phyloP scores from a whole-genome alignment of 2,113 vertebrate genomes.

The Python bivittatus region DNA sequence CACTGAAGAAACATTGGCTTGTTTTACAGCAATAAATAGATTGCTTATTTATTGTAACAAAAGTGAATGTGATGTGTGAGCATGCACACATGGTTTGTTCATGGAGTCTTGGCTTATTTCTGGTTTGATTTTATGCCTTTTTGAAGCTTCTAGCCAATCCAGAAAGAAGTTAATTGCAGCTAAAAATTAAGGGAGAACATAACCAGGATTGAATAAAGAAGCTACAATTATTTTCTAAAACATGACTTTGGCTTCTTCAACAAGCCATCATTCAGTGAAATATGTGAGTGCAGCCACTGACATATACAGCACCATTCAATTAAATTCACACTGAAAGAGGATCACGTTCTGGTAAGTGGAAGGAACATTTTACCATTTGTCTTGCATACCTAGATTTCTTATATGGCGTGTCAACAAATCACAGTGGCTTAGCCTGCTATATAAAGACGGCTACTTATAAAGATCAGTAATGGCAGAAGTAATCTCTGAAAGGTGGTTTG shows the following conservation, averaged over 20 bases:
- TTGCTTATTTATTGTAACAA: background rate
- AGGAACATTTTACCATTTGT: background rate
- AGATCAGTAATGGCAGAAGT: background rate
- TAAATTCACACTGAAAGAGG: too few relatives aligned
- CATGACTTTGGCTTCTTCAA: too few relatives aligned
- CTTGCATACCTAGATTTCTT: background rate
- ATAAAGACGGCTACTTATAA: background rate
- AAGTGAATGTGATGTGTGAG: background rate
- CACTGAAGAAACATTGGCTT: background rate
- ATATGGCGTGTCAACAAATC: background rate
- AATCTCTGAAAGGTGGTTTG: background rate
- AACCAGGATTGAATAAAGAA: background rate
- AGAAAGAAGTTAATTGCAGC: background rate
- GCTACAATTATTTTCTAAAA: too few relatives aligned
- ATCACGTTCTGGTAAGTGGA: too few relatives aligned
- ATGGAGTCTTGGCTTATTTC: background rate
- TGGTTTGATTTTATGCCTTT: background rate
- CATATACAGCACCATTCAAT: too few relatives aligned
- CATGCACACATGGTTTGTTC: background rate
- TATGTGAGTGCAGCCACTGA: too few relatives aligned
- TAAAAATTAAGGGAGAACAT: background rate
- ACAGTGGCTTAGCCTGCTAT: background rate
- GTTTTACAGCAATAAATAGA: background rate
- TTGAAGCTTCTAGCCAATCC: background rate
- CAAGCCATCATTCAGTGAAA: too few relatives aligned